Evolutionary conservation across 2,113 vertebrate genomes (phyloP), one percentile per base, ranked within the genome.

Genomic region (Macrotus californicus): DNA sequence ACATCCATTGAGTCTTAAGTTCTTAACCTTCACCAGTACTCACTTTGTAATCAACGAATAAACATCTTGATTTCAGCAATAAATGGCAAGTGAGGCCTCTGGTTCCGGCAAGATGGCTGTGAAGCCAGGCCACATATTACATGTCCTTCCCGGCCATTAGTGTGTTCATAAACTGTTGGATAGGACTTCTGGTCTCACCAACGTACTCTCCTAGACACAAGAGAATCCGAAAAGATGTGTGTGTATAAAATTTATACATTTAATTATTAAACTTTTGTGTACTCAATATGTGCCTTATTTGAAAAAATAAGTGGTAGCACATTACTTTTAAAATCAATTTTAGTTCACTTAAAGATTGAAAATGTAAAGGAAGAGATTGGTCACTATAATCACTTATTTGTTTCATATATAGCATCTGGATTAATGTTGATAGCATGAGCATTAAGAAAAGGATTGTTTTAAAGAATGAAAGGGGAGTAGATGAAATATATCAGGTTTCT

Each of bases 371-470:
- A 96, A 96, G 95, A 97, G 93, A 94, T 96, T 95, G 94, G 97
- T 96, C 76, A 95, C 89, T 93, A 93, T 50, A 82, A 64, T 70
- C 80, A 79, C 97, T 95, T 97, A 90, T 95, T 64, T 94, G 43
- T 95, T 97, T 90, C 87, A 56, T 96, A 93, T 96, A 93, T 84
- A 97, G 92, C 91, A 96, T 96, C 96, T 96, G 88, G 87, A 81
- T 96, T 97, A 97, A 97, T 96, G 93, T 92, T 97, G 93, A 97
- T 72, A 97, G 87, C 92, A 86, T 97, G 97, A 98, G 96, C 92
- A 85, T 93, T 95, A 73, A 90, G 83, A 94, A 89, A 95, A 80
- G 29, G 36, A 73, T 87, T 54, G 11, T 48, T 66, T 72, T 73
- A 70, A 92, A 85, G 95, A 96, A 97, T 91, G 92, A 97, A 97